These are phyloP conservation scores for Drosophila mimica DNA, from an alignment of 2,888 invertebrate genomes.

Conservation along the genomic window DNA sequence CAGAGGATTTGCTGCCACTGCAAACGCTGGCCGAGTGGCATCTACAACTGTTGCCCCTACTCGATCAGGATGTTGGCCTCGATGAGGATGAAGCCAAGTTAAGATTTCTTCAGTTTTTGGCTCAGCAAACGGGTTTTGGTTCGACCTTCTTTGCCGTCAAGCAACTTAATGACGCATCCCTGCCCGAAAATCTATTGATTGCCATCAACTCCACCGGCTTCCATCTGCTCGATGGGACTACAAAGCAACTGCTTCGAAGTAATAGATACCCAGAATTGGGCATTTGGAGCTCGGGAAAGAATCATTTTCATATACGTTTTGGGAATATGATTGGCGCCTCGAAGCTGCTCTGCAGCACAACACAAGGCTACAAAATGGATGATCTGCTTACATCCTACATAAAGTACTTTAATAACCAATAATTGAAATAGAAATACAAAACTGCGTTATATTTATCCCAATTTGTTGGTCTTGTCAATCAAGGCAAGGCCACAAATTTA, in stretches of 20 bases:
- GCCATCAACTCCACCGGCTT: slow-evolving; percentile 97
- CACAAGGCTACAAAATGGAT: slow-evolving; percentile 98
- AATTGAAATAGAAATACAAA: slow-evolving; percentile 2
- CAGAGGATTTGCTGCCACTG: slow-evolving; percentile 90
- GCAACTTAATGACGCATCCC: slow-evolving; percentile 94
- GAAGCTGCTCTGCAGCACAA: slow-evolving; percentile 95
- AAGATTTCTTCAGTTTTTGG: slow-evolving; percentile 89
- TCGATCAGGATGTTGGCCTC: slow-evolving; percentile 78
- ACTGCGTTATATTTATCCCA: slow-evolving; percentile 85
- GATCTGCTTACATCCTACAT: slow-evolving; percentile 97
- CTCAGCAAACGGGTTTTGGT: slow-evolving; percentile 93
- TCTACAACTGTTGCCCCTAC: slow-evolving; percentile 86
- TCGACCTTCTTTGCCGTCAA: slow-evolving; percentile 98
- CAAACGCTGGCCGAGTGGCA: slow-evolving; percentile 93
- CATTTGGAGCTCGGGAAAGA: slow-evolving; percentile 98
- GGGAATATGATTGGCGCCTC: slow-evolving; percentile 97
- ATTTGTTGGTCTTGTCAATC: slow-evolving; percentile 83
- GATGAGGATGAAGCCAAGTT: slow-evolving; percentile 88
- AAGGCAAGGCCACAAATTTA: neutral
- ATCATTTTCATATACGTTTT: slow-evolving; percentile 97
- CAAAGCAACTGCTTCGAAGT: slow-evolving; percentile 93
- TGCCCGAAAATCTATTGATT: slow-evolving; percentile 94
- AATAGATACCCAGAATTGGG: slow-evolving; percentile 95
- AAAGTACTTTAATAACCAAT: slow-evolving; percentile 84
- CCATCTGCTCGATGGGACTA: slow-evolving; percentile 93